A percentile compares a stretch with the other conserved stretches of the same genome.
These are phyloP conservation scores for Agelastica alni DNA, from an alignment of 2,888 invertebrate genomes.

Conservation along the genomic window DNA sequence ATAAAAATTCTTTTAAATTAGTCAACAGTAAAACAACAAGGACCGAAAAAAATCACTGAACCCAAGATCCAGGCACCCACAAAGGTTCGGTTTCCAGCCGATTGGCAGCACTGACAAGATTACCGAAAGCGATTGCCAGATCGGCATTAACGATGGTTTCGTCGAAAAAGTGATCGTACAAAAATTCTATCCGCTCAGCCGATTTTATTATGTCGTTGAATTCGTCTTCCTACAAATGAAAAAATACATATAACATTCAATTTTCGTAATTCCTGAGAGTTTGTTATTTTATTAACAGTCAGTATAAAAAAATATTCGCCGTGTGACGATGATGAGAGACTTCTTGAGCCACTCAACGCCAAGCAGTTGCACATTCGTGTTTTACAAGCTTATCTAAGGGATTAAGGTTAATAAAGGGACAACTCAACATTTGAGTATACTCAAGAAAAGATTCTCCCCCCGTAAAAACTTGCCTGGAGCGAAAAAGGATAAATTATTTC, in stretches of 20 bases:
- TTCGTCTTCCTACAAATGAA: conserved; percentile 81
- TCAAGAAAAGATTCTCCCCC: no score
- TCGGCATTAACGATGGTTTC: conserved; percentile 92
- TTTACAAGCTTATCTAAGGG: no score
- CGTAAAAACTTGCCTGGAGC: no score
- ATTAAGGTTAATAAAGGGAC: no score
- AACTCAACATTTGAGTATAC: no score
- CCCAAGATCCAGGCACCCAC: conserved; percentile 97
- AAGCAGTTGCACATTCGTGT: no score
- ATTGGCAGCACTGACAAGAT: conserved; percentile 79
- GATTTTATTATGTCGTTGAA: conserved; percentile 85
- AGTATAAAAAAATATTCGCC: no score
- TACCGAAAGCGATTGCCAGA: conserved; percentile 81
- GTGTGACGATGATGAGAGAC: no score
- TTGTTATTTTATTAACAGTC: no score
- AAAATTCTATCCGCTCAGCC: conserved; percentile 84
- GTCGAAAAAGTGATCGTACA: conserved; percentile 94
- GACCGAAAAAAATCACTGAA: conserved; percentile 63
- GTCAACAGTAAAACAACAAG: conserved; percentile 32
- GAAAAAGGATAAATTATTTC: no score
- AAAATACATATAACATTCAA: background rate
- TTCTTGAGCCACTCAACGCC: no score
- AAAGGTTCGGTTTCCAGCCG: conserved; percentile 89
- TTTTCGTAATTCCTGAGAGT: no score
- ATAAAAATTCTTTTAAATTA: conserved; percentile 30